Evolutionary conservation across 30 jellyfish, hydroid and myxozoan species (phyloP).

Genomic region (Haliclystus octoradiatus): DNA sequence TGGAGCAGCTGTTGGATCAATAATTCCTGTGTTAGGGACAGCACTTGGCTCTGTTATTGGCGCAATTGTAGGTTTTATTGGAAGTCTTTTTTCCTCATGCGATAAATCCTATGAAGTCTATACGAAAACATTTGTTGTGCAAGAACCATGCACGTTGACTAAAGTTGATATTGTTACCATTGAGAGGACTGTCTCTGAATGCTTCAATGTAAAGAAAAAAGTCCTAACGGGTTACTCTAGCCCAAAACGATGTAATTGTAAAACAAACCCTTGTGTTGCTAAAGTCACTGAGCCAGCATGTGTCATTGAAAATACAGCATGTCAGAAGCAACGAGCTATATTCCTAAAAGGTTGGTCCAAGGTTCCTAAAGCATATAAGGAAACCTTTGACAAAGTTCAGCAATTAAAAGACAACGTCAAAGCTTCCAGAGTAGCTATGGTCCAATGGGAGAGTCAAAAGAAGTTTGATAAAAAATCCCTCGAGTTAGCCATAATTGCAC

Average conservation of each 20-base stretch:
- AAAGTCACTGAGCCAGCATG: constrained; percentile 14
- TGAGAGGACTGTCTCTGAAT: constrained; percentile 5
- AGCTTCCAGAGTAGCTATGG: not conserved
- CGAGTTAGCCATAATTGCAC: not conserved
- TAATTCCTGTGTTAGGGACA: not conserved
- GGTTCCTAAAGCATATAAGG: constrained; percentile 6
- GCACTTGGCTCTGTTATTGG: constrained; percentile 1
- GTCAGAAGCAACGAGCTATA: constrained; percentile 5
- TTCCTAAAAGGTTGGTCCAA: constrained; percentile 1
- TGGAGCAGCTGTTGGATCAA: constrained; percentile 6
- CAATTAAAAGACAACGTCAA: not conserved
- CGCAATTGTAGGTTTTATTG: constrained; percentile 4
- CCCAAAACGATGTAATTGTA: constrained; percentile 30
- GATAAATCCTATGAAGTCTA: constrained; percentile 14
- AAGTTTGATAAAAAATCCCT: not conserved
- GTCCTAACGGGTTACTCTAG: constrained; percentile 16
- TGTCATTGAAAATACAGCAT: constrained; percentile 3
- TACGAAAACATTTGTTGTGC: not conserved
- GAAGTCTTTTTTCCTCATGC: constrained; percentile 20
- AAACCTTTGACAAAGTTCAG: not conserved
- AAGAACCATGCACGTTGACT: constrained; percentile 14
- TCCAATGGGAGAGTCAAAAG: not conserved
- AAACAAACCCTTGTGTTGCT: constrained; percentile 12
- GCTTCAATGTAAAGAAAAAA: constrained; percentile 6
- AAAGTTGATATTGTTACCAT: not conserved